These are phyloP conservation scores for Scalopus aquaticus DNA, from an alignment of 2,113 vertebrate genomes.

Conservation along the genomic window DNA sequence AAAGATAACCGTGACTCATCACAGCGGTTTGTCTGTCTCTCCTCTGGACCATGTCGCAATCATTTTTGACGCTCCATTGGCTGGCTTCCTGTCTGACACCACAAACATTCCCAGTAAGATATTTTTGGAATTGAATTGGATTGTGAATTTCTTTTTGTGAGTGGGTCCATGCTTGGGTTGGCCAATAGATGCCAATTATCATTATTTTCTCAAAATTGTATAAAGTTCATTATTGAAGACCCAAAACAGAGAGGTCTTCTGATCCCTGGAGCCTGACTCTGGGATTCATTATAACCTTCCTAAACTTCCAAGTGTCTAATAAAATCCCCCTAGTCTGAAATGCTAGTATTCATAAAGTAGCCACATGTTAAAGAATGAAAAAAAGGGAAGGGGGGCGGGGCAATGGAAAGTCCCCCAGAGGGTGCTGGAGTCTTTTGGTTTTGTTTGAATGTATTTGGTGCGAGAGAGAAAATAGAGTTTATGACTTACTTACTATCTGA, in stretches of 20 bases:
- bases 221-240: not conserved
- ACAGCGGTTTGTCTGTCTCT: not conserved
- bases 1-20: not conserved
- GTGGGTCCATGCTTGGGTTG: not conserved
- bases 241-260: not conserved
- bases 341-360: not conserved
- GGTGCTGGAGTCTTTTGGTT: not conserved
- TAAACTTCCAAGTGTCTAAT: not conserved
- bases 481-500: not conserved
- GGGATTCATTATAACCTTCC: not conserved
- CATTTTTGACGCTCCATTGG: not conserved
- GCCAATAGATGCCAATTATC: not conserved
- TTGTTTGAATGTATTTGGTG: not conserved
- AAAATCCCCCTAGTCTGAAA: not conserved
- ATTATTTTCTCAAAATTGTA: not conserved
- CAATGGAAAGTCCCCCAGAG: not conserved
- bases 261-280: not conserved
- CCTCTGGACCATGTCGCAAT: not conserved
- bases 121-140: not conserved
- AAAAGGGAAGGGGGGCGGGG: accelerated
- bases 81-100: not conserved
- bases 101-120: not conserved
- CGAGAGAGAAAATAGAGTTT: not conserved
- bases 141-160: not conserved
- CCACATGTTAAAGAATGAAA: not conserved